These are phyloP conservation scores for Anoplius nigerrimus DNA, from an alignment of 2,888 invertebrate species.

Conservation along the genomic window DNA sequence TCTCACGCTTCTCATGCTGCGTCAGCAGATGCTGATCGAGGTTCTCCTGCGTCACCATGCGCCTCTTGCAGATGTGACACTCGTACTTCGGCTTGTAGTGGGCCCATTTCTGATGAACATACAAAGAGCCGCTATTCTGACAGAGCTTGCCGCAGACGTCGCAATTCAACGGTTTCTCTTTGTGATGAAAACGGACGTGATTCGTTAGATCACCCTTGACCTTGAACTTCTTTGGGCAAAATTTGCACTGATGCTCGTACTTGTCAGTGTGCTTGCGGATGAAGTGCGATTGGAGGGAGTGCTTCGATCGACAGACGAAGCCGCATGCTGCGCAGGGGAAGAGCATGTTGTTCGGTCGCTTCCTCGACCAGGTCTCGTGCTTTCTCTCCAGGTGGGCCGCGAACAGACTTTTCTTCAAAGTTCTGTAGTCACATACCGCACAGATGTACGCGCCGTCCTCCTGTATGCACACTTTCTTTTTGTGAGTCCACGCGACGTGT, in stretches of 20 bases:
- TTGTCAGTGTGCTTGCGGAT: constrained; percentile 71
- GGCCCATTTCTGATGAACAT: constrained; percentile 73
- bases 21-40: constrained; percentile 70
- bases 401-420: constrained; percentile 66
- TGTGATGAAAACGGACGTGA: constrained; percentile 71
- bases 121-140: constrained; percentile 70
- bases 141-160: constrained; percentile 72
- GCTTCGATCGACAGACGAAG: constrained; percentile 71
- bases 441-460: constrained; percentile 70
- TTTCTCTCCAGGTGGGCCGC: constrained; percentile 67
- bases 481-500: constrained; percentile 72
- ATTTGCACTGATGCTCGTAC: constrained; percentile 70
- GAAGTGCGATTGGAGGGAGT: constrained; percentile 72
- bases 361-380: constrained; percentile 68
- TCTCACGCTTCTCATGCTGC: constrained; percentile 72
- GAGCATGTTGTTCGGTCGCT: constrained; percentile 52
- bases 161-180: constrained; percentile 71
- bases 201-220: constrained; percentile 73
- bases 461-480: constrained; percentile 69
- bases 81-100: constrained; percentile 73
- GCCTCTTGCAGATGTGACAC: constrained; percentile 70
- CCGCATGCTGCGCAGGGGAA: constrained; percentile 70
- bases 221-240: constrained; percentile 70
- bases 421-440: constrained; percentile 70
- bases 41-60: constrained; percentile 73